These are phyloP conservation scores for Eremobia ochroleuca DNA, from an alignment of 2,888 invertebrate genomes.

Conservation along the genomic window DNA sequence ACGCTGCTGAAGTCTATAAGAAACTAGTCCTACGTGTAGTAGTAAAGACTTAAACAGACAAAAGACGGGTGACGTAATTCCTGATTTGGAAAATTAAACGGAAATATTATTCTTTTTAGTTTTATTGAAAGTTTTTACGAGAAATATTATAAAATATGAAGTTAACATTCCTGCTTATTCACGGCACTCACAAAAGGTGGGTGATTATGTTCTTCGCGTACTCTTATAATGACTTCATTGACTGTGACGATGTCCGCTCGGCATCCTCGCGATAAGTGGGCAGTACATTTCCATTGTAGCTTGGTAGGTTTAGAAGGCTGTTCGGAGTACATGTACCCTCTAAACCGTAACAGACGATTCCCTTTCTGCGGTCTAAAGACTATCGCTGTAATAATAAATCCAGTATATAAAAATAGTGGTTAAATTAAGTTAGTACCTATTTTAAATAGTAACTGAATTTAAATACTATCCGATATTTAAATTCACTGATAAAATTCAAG, in stretches of 20 bases:
- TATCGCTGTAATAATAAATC: slow-evolving; percentile 43
- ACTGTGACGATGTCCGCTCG: slow-evolving; percentile 70
- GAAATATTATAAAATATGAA: no score
- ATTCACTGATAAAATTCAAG: no score
- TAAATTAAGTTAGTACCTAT: no score
- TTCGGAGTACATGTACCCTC: slow-evolving; percentile 72
- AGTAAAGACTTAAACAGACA: background rate
- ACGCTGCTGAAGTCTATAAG: background rate
- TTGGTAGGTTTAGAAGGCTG: slow-evolving; percentile 56
- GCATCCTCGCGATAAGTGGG: slow-evolving; percentile 73
- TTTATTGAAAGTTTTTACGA: background rate
- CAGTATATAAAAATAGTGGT: background rate
- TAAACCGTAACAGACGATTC: slow-evolving; percentile 68
- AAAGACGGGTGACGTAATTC: background rate
- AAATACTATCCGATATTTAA: no score
- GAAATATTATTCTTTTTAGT: background rate
- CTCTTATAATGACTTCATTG: slow-evolving; percentile 60
- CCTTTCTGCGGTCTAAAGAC: slow-evolving; percentile 60
- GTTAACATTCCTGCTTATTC: background rate
- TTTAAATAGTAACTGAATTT: no score
- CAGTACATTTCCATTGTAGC: slow-evolving; percentile 78
- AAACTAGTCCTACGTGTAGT: background rate
- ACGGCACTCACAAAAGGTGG: background rate
- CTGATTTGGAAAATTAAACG: background rate
- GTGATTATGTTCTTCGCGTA: slow-evolving; percentile 47